Evolutionary conservation across 2,113 vertebrate genomes (phyloP), one percentile per base, ranked within the genome.

Genomic region (Vicugna pacos): DNA sequence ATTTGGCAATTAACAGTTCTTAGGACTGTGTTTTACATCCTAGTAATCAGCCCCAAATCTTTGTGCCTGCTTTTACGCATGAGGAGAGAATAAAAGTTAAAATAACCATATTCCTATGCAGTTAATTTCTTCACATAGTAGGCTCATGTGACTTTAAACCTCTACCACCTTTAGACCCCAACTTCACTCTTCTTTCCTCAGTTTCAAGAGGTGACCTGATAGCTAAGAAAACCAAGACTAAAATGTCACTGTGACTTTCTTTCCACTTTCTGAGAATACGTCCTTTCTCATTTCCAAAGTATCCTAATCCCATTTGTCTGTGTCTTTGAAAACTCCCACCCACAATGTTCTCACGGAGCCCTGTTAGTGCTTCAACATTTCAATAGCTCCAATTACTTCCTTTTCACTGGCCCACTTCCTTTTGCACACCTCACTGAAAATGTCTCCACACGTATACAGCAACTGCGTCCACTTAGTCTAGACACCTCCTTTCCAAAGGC

Each of bases 321-420:
- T 5, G 17, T 12, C 14, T 15, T 26, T 70, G 6, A 64, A 3
- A 24, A 4, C 6, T 5, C 16, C 52, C 19, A 10, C 46, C 15
- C 54, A 12, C 20, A 2, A 12, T 26, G 65, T 56, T 65, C 17
- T 52, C 24, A 42, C 11, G 54, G 64, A 14, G 67, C 7, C 28
- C 65, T 22, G n/a, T 50, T 26, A 77, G 14, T 52, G 48, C 8
- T 30, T 58, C 28, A 69, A 22, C 70, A 69, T 32, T 80, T 84
- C 89, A 88, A 38, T 15, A 93, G 42, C 15, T 86, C 73, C 6
- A 89, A 64, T 60, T 30, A 17, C 58, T 56, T 80, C 77, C 48
- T 91, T 64, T 26, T n/a, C 1, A 26, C 4, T 11, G 50, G 38
- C 7, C 67, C n/a, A 58, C 64, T 76, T 81, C 32, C 80, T 86